Percentiles rank a stretch among this genome's conserved stretches.
Conservation (phyloP, 2,888 invertebrate species). For the Agrotis puta region DNA sequence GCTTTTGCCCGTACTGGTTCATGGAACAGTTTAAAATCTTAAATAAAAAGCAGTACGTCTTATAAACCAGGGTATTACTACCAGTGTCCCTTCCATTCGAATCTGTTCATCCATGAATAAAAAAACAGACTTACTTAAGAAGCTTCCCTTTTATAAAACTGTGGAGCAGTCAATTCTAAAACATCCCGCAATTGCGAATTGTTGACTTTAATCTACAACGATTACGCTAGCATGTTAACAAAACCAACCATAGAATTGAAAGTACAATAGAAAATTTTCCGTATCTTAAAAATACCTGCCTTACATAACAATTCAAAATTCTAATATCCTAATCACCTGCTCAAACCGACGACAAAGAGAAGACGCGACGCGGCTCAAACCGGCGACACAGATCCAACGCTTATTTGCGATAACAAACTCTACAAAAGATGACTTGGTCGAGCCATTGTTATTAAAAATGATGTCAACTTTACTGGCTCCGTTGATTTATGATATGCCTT, state of each 20-base stretch:
- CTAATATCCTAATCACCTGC: constrained; percentile 54
- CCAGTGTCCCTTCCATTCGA: no score
- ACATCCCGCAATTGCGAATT: neutral
- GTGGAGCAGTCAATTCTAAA: neutral
- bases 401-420: constrained; percentile 62
- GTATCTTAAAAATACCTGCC: constrained; percentile 31
- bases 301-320: constrained; percentile 31
- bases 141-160: neutral
- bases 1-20: no score
- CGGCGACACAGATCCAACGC: constrained; percentile 47
- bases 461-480: constrained; percentile 79
- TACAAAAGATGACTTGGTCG: constrained; percentile 71
- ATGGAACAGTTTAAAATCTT: no score
- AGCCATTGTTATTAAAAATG: constrained; percentile 85
- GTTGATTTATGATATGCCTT: constrained; percentile 82
- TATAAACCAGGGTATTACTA: no score
- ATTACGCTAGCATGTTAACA: constrained; percentile 5
- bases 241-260: constrained; percentile 25
- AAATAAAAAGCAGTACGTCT: no score
- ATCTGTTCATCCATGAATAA: no score
- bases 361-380: constrained; percentile 39
- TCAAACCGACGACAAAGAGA: constrained; percentile 45
- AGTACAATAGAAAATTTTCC: constrained; percentile 27
- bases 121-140: no score
- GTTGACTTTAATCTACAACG: constrained; percentile 1